Evolutionary conservation across 2,113 vertebrate genomes (phyloP), one percentile per base, ranked within the genome.

Genomic region (Eulemur rufifrons): DNA sequence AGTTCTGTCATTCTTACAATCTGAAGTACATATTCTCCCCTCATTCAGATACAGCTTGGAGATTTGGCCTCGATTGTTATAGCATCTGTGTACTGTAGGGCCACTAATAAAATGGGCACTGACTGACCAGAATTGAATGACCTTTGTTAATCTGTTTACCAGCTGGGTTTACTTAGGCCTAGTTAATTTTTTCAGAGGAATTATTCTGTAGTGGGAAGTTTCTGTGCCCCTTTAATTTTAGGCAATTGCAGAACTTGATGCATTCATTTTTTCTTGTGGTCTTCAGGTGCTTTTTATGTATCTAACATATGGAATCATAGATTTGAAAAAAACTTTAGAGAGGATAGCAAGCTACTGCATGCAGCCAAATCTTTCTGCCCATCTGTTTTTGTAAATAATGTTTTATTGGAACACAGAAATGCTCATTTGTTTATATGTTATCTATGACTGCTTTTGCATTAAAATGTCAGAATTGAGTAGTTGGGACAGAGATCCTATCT

Each of bases 351-450:
- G 61, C 47, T 93, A 21, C 27, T 47, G 27, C 10, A 69, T 14
- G 34, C 56, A 85, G n/a, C 52, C 61, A 80, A 47, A 94, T 82
- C 12, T 29, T 74, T 13, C 25, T 12, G 7, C 61, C 17, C 21
- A 5, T 3, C 37, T 69, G 6, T 77, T 85, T 85, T 96, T 76
- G 50, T 73, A 73, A 87, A 68, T 50, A 87, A 59, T 27, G 20
- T 87, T 86, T 86, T 74, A 90, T 89, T 85, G 29, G 52, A 91
- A 78, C 27, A 86, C 17, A 82, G 92, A 95, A 61, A 63, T 80
- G 8, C 18, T 83, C n/a, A 78, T 78, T 64, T 14, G 81, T 74
- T 93, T 95, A 37, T 10, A n/a, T 61, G 89, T 64, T 66, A 18
- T 59, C 47, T 85, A 21, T 61, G 77, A 18, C n/a, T 77, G 29